A percentile compares a stretch with the other conserved stretches of the same genome.
Conservation (phyloP, 2,888 invertebrate genomes). For the Magallana nippona region DNA sequence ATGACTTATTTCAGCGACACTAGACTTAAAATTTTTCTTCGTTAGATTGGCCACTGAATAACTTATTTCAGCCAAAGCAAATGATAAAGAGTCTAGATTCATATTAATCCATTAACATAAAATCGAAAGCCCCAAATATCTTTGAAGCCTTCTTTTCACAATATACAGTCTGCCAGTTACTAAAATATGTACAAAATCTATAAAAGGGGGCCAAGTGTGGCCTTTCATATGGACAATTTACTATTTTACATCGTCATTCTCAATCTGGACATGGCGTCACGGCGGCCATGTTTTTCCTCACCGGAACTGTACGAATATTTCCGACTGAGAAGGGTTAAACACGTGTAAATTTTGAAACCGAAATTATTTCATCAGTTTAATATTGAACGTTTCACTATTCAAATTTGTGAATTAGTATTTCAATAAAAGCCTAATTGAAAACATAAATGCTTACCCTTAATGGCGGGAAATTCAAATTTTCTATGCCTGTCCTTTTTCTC, state of each 20-base stretch:
- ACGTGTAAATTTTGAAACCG: not conserved
- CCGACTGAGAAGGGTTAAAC: slow-evolving; percentile 28
- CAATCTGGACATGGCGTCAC: slow-evolving; percentile 74
- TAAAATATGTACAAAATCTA: slow-evolving; percentile 46
- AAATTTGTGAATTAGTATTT: not conserved
- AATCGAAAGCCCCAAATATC: slow-evolving; percentile 93
- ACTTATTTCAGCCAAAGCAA: slow-evolving; percentile 99
- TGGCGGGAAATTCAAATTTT: slow-evolving; percentile 19
- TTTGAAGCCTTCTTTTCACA: slow-evolving; percentile 75
- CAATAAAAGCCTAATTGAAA: not conserved
- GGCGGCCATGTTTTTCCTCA: slow-evolving; percentile 69
- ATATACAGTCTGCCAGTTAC: slow-evolving; percentile 47
- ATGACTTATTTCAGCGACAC: slow-evolving; percentile 92
- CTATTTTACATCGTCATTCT: slow-evolving; percentile 59
- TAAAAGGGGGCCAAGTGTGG: slow-evolving; percentile 57
- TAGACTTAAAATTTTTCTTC: slow-evolving; percentile 96
- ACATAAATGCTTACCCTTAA: not conserved
- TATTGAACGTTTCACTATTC: too few species aligned
- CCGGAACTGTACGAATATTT: slow-evolving; percentile 41
- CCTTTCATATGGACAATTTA: slow-evolving; percentile 55
- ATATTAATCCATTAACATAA: slow-evolving; percentile 83
- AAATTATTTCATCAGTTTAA: too few species aligned
- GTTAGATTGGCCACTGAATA: slow-evolving; percentile 96
- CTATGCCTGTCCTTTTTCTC: not conserved
- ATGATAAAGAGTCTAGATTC: slow-evolving; percentile 96